Conservation (phyloP, 2,888 invertebrate species). For the Helleia helle region DNA sequence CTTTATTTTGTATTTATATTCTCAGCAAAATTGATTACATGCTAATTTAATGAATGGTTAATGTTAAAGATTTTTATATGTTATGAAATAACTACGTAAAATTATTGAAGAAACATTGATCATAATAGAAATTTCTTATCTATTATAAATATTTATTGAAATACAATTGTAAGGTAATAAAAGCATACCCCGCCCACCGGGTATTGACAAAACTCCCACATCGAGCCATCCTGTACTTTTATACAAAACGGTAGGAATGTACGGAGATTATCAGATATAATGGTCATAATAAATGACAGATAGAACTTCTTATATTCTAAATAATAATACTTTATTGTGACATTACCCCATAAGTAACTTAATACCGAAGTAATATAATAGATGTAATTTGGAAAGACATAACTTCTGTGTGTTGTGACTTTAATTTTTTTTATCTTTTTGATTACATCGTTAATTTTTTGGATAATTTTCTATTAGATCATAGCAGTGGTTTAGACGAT, state of each 20-base stretch:
- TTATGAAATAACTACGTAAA: too few species aligned
- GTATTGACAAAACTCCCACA: not conserved
- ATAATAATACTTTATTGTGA: not conserved
- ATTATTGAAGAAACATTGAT: too few species aligned
- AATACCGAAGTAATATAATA: not conserved
- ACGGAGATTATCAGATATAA: constrained; percentile 5
- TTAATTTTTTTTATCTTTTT: not conserved
- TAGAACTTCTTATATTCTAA: not conserved
- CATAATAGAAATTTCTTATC: constrained; percentile 1
- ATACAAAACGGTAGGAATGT: constrained; percentile 8
- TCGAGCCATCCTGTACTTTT: not conserved
- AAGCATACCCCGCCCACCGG: not conserved
- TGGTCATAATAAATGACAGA: constrained; percentile 5
- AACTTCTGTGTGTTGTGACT: not conserved
- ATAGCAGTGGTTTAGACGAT: too few species aligned
- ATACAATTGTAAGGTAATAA: not conserved
- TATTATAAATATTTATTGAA: not conserved
- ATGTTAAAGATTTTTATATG: too few species aligned
- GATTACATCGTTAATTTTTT: too few species aligned
- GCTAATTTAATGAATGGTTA: too few species aligned
- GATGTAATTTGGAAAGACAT: not conserved
- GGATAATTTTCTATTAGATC: too few species aligned
- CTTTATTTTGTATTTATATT: too few species aligned
- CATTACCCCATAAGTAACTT: not conserved
- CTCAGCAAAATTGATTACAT: too few species aligned